These are phyloP conservation scores for Blastobasis adustella DNA, from an alignment of 2,888 invertebrate genomes.

Conservation along the genomic window DNA sequence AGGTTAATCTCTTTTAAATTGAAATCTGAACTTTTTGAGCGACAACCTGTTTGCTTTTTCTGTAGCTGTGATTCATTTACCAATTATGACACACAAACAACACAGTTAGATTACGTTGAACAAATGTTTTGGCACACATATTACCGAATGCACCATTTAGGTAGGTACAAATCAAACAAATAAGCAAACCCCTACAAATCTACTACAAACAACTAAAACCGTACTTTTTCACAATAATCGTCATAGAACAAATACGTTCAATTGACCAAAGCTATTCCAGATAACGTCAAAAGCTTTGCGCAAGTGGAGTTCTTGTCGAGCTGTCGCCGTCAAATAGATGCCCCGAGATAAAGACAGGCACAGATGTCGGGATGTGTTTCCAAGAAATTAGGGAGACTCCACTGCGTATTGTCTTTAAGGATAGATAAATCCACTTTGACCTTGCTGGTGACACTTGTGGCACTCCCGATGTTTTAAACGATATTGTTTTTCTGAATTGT, in stretches of 20 bases:
- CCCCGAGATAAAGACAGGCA: conserved; percentile 52
- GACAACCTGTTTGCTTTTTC: background rate
- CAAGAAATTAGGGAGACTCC: conserved; percentile 32
- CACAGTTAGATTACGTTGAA: no score
- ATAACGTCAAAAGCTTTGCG: background rate
- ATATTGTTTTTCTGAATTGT: no score
- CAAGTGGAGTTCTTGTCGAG: conserved; percentile 26
- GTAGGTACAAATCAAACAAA: no score
- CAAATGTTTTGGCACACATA: no score
- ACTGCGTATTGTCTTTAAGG: conserved; percentile 38
- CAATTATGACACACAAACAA: no score
- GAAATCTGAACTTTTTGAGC: conserved; percentile 25
- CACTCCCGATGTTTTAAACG: no score
- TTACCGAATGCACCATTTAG: no score
- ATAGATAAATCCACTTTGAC: conserved; percentile 34
- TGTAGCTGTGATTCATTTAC: background rate
- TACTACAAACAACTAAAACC: no score
- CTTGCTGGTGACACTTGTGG: conserved; percentile 28
- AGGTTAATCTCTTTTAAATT: conserved; percentile 59
- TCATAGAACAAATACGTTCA: no score
- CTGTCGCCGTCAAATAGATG: conserved; percentile 41
- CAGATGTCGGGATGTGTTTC: conserved; percentile 48
- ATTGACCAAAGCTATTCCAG: background rate
- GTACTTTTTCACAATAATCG: no score
- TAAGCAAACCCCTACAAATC: no score